Conservation (phyloP, 2,888 invertebrate genomes). For the Clepsis dumicolana region DNA sequence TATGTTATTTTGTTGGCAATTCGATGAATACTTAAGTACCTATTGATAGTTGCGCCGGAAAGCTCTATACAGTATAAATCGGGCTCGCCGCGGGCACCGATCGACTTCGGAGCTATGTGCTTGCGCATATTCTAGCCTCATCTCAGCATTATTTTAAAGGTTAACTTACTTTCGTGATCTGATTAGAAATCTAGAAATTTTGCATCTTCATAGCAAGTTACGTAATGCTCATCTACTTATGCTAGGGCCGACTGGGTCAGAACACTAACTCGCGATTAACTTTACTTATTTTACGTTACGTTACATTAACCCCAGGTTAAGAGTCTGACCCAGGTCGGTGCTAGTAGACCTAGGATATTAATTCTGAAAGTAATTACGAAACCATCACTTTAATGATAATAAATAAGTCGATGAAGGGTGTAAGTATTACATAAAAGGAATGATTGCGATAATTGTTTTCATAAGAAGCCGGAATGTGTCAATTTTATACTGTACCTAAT, state of each 20-base stretch:
- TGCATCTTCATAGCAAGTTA: neutral
- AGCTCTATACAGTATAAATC: conserved; percentile 45
- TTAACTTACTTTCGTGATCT: conserved; percentile 23
- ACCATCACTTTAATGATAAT: neutral
- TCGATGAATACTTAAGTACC: too few relatives aligned
- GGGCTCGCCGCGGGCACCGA: conserved; percentile 40
- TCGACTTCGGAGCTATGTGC: conserved; percentile 41
- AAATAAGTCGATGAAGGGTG: neutral
- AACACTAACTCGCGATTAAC: too few relatives aligned
- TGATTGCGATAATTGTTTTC: neutral
- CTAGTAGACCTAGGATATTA: too few relatives aligned
- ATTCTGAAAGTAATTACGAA: too few relatives aligned
- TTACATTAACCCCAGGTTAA: too few relatives aligned
- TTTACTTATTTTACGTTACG: too few relatives aligned
- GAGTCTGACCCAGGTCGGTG: too few relatives aligned
- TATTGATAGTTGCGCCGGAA: conserved; percentile 45
- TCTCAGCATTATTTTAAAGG: conserved; percentile 27
- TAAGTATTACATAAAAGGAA: neutral
- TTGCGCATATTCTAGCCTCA: conserved; percentile 8
- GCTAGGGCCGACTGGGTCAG: too few relatives aligned
- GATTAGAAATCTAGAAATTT: conserved; percentile 21
- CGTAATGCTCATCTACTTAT: neutral
- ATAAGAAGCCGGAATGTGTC: neutral
- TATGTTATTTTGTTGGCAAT: conserved; percentile 33
- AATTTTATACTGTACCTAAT: neutral